Evolutionary conservation across 2,113 vertebrate species (phyloP).

Genomic region (Clupea harengus): DNA sequence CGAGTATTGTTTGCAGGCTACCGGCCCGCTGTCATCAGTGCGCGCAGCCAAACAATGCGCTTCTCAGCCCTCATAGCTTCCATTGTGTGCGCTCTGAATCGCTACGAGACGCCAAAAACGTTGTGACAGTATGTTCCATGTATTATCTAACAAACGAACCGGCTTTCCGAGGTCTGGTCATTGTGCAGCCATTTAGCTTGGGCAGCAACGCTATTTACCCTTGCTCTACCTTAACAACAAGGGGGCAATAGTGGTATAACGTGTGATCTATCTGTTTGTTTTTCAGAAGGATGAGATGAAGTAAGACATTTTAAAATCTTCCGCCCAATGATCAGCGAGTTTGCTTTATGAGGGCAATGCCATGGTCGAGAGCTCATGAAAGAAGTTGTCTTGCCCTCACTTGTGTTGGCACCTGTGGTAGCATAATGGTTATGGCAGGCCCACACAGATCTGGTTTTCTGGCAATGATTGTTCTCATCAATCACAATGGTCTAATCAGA

Average conservation of each 20-base stretch:
- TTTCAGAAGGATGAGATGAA: background rate
- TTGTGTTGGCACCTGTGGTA: too few relatives aligned
- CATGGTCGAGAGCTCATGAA: background rate
- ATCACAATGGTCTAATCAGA: too few relatives aligned
- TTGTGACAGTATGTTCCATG: conserved; percentile 29
- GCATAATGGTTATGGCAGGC: background rate
- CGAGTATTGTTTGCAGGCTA: conserved; percentile 32
- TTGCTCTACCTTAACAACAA: background rate
- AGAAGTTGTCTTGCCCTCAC: background rate
- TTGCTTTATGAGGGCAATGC: background rate
- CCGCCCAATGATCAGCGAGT: too few relatives aligned
- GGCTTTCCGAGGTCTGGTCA: conserved; percentile 24
- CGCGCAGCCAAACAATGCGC: conserved; percentile 20
- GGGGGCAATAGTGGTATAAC: background rate
- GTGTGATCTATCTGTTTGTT: background rate
- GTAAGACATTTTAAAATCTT: too few relatives aligned
- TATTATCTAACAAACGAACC: conserved; percentile 28
- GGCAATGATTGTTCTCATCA: too few relatives aligned
- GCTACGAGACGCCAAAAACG: conserved; percentile 14
- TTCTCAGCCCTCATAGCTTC: conserved; percentile 3
- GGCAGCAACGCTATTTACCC: conserved; percentile 17
- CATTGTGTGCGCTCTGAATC: conserved; percentile 24
- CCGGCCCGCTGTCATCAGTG: conserved; percentile 24
- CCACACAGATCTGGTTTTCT: background rate
- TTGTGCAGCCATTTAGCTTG: conserved; percentile 5